Base-by-base conservation (phyloP, 1,140 invertebrate genomes). In the Prorops nasuta region DNA sequence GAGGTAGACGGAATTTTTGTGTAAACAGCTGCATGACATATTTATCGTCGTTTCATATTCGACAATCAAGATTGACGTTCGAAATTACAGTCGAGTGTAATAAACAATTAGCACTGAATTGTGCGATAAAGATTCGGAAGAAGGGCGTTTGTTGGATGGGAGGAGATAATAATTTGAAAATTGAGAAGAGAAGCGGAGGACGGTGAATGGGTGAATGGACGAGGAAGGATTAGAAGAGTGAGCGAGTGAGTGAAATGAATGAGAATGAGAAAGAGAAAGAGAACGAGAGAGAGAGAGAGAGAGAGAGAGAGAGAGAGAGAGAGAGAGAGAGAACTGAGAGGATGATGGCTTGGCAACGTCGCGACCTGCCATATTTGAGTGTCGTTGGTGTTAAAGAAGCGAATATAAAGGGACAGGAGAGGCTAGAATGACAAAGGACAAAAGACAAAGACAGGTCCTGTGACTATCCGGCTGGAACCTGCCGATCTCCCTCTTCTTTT, bases 311-410 rank as follows among this genome's bases (percentile, higher is more conserved):
- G 40, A 34, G 32, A 14, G 31, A 32, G n/a, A n/a, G n/a, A n/a
- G n/a, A n/a, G n/a, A n/a, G n/a, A n/a, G n/a, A n/a, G n/a, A n/a
- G n/a, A n/a, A n/a, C n/a, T n/a, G n/a, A n/a, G n/a, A n/a, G n/a
- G n/a, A n/a, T n/a, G n/a, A n/a, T n/a, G n/a, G n/a, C 51, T 51
- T 67, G 68, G 68, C 69, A 72, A 72, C 69, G 67, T 63, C 55
- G 68, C 69, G 64, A 52, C 49, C 49, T 44, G 19, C n/a, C 19
- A 32, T 37, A 6, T 24, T 14, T 15, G 12, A 19, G 37, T 44
- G 47, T 44, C 44, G 53, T 44, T 47, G 38, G 40, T 50, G 42
- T 53, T 60, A 53, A 59, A 38, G 40, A 38, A 51, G 54, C 49
- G 53, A 58, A 58, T 46, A 49, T 47, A 32, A 51, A 54, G 44